Evolutionary conservation across 2,888 invertebrate species (phyloP), one percentile per base, ranked within the genome.

Genomic region (Eupithecia centaureata): DNA sequence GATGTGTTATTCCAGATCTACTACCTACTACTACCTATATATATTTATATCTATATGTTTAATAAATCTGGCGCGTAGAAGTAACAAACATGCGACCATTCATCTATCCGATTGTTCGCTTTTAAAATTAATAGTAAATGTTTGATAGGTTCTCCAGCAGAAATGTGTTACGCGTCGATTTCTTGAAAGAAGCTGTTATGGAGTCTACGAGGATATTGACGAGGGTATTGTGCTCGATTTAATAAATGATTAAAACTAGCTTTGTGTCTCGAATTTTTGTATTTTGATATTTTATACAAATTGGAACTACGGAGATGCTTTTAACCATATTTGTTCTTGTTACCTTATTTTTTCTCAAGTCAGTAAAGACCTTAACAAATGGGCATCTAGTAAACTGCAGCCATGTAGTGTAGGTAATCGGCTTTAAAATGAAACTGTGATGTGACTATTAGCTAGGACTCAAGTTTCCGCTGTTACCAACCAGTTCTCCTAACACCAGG

Each of bases 111-210:
- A n/a, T n/a, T n/a, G n/a, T n/a, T n/a, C n/a, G n/a, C n/a, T n/a
- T n/a, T n/a, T n/a, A n/a, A n/a, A n/a, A n/a, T n/a, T n/a, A 42
- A 42, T 18, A 18, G 42, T 42, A 42, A 42, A 42, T 42, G n/a
- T 42, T 42, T 42, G 18, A 42, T 42, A n/a, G 8, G 42, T 18
- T 42, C 42, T 42, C 42, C 18, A 8, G 18, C 0, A 7, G 38
- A 42, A 42, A 18, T 18, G 42, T 8, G 18, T 18, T 42, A 42
- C 42, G 18, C 42, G 42, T 42, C 18, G 42, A 42, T 3, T 42
- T 42, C 18, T 38, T 42, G 42, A 42, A 42, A 18, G n/a, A n/a
- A n/a, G n/a, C 18, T 42, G n/a, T 18, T 42, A 18, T 18, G 8
- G 10, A 42, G 8, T 42, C n/a, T n/a, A n/a, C n/a, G n/a, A n/a